These are phyloP conservation scores for Hippocampus comes DNA, from an alignment of 2,113 vertebrate species.

Conservation along the genomic window DNA sequence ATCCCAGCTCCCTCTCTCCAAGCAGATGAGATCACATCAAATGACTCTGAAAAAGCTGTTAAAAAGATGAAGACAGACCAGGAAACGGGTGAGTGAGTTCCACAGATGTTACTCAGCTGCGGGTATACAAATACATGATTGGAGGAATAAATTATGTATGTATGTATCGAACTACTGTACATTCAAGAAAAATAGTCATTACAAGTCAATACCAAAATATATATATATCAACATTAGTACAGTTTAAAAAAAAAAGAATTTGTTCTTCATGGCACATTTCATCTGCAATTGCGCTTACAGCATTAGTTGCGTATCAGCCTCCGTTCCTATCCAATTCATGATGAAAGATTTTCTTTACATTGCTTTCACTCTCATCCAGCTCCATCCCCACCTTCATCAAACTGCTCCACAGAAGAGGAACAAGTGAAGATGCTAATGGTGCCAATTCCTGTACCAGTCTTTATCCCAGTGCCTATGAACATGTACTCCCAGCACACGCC, in stretches of 20 bases:
- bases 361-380: neutral
- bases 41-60: conserved; percentile 5
- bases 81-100: neutral
- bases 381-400: conserved; percentile 3
- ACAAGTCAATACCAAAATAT: too few species aligned
- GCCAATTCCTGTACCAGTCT: conserved; percentile 89
- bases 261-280: neutral
- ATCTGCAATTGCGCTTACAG: neutral
- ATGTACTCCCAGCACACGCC: conserved; percentile 92
- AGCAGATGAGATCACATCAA: neutral
- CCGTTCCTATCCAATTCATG: neutral
- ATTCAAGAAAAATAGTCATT: neutral
- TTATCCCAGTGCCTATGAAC: conserved; percentile 91
- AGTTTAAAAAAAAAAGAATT: too few species aligned
- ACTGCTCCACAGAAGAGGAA: conserved; percentile 41
- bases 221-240: too few species aligned
- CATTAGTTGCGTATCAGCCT: neutral
- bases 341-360: neutral
- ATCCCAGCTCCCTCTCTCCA: conserved; percentile 10
- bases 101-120: neutral
- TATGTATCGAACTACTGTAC: neutral
- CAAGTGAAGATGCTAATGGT: conserved; percentile 80
- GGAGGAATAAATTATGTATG: neutral
- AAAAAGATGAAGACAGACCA: conserved; percentile 6
- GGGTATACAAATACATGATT: neutral